These are phyloP conservation scores for Pelecanoides urinatrix DNA, from an alignment of 2,113 vertebrate genomes.

Conservation along the genomic window DNA sequence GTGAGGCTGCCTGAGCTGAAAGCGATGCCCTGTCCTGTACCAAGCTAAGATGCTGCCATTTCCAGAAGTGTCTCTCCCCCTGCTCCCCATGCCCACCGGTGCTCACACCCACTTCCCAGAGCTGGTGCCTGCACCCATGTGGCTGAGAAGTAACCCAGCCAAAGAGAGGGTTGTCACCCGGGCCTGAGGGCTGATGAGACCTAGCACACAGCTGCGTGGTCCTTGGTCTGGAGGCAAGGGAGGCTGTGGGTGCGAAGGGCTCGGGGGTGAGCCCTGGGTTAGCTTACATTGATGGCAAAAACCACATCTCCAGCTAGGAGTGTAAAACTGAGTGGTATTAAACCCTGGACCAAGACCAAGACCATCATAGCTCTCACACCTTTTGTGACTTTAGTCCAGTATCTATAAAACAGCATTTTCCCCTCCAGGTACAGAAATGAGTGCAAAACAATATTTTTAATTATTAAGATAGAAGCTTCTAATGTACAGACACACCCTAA, in stretches of 20 bases:
- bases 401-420: background rate
- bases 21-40: background rate
- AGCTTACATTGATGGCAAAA: background rate
- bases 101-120: accelerated
- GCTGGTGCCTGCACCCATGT: accelerated
- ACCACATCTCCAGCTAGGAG: background rate
- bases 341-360: background rate
- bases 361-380: background rate
- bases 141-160: background rate
- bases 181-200: background rate
- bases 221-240: background rate
- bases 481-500: background rate
- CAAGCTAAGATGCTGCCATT: background rate
- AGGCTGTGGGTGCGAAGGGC: background rate
- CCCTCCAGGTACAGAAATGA: background rate
- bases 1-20: background rate
- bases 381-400: background rate
- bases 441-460: background rate
- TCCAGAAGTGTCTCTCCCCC: background rate
- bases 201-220: background rate
- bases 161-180: no score
- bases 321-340: background rate
- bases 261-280: background rate
- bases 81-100: background rate
- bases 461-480: background rate